Conservation (phyloP, 1,140 invertebrate species). For the Orchesella cincta region DNA sequence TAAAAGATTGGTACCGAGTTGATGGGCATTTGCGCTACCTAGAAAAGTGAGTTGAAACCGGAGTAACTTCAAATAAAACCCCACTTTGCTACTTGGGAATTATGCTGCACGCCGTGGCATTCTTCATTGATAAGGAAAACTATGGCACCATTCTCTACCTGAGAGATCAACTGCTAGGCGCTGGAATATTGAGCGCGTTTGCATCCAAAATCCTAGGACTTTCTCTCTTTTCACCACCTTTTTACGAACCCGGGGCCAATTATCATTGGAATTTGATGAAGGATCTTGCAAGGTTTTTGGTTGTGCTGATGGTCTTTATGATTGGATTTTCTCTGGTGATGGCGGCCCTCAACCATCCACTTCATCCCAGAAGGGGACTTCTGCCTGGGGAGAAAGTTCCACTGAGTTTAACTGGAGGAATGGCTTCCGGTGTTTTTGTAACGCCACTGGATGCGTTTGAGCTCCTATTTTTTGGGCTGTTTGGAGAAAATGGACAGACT, state of each 20-base stretch:
- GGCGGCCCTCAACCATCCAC: conserved; percentile 91
- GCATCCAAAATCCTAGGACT: conserved; percentile 95
- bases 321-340: conserved; percentile 98
- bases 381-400: conserved; percentile 35
- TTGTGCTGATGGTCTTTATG: conserved; percentile 95
- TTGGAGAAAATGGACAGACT: conserved; percentile 88
- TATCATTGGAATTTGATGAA: conserved; percentile 85
- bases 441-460: conserved; percentile 87
- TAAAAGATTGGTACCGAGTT: conserved; percentile 7
- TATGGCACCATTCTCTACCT: conserved; percentile 79
- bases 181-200: conserved; percentile 90
- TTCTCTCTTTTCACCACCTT: conserved; percentile 94
- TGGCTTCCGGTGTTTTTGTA: conserved; percentile 59
- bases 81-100: conserved; percentile 80
- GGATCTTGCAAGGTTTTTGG: conserved; percentile 90
- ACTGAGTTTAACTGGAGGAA: conserved; percentile 48
- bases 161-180: conserved; percentile 92
- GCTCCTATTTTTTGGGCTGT: conserved; percentile 95
- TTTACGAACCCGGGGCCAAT: conserved; percentile 97
- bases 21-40: background rate
- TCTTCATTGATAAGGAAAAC: conserved; percentile 66
- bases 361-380: conserved; percentile 55
- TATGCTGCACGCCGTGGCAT: conserved; percentile 79
- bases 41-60: background rate
- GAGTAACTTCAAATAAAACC: background rate